These are phyloP conservation scores for Hypolimnas misippus DNA, from an alignment of 2,888 invertebrate species.

Conservation along the genomic window DNA sequence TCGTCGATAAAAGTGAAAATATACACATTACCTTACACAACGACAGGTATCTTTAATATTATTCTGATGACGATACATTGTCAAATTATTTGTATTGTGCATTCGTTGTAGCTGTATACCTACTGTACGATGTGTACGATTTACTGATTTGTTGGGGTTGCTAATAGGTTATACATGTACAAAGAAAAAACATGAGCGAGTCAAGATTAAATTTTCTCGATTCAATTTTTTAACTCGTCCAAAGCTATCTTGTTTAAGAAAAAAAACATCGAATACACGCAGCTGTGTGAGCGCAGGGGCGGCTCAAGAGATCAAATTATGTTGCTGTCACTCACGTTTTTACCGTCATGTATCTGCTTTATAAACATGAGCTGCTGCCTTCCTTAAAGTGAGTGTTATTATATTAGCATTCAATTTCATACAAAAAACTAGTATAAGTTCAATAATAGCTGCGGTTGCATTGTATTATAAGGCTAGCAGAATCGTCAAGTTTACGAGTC, in stretches of 20 bases:
- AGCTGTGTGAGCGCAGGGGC: constrained; percentile 17
- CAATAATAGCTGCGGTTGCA: not conserved
- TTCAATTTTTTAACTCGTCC: not conserved
- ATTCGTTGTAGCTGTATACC: too few relatives aligned
- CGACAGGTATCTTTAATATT: not conserved
- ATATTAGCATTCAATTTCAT: not conserved
- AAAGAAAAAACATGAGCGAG: too few relatives aligned
- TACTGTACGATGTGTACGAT: too few relatives aligned
- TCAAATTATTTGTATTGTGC: constrained; percentile 11
- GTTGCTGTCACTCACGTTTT: constrained; percentile 21
- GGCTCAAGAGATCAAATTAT: constrained; percentile 10
- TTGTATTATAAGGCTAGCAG: not conserved
- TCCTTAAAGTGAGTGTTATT: constrained; percentile 9
- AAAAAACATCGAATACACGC: constrained; percentile 8
- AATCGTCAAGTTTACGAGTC: constrained; percentile 14
- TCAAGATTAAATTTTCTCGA: not conserved
- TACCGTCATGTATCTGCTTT: constrained; percentile 1
- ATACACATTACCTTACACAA: constrained; percentile 23
- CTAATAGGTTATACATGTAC: too few relatives aligned
- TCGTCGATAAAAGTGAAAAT: constrained; percentile 22
- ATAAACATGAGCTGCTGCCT: not conserved
- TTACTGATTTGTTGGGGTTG: too few relatives aligned
- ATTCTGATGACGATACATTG: constrained; percentile 11
- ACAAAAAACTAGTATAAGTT: not conserved
- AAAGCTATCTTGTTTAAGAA: not conserved